Conservation (phyloP, 2,113 vertebrate species). For the Isichthys henryi region DNA sequence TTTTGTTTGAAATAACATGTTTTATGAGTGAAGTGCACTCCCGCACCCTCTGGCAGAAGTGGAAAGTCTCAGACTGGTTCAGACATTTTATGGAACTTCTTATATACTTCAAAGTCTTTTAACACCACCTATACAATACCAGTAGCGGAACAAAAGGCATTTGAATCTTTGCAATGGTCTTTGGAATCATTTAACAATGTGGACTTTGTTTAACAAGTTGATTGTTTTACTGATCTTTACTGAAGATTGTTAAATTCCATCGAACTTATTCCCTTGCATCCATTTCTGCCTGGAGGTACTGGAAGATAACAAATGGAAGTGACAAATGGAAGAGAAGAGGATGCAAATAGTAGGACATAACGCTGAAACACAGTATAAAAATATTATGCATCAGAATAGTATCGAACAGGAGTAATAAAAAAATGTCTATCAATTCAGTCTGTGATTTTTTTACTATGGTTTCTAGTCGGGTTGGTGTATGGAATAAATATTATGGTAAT, state of each 20-base stretch:
- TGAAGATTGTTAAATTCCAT: not conserved
- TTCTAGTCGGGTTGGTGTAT: not conserved
- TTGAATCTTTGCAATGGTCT: constrained; percentile 30
- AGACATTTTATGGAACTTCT: constrained; percentile 52
- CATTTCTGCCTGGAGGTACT: not conserved
- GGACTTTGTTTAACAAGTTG: not conserved
- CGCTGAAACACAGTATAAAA: not conserved
- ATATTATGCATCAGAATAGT: not conserved
- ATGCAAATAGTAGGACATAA: not conserved
- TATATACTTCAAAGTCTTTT: constrained; percentile 61
- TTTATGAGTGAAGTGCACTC: not conserved
- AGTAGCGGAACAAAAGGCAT: constrained; percentile 37
- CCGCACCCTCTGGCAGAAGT: not conserved
- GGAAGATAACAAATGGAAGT: not conserved
- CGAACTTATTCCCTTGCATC: not conserved
- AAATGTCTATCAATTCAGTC: not conserved
- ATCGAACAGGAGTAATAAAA: not conserved
- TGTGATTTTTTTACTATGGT: not conserved
- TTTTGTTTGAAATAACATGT: not conserved
- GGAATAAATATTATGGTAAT: not conserved
- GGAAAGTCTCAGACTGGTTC: not conserved
- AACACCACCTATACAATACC: constrained; percentile 52
- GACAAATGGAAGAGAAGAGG: not conserved
- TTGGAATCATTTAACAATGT: constrained; percentile 14
- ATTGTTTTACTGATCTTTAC: not conserved